Evolutionary conservation across 2,113 vertebrate genomes (phyloP), one percentile per base, ranked within the genome.

Genomic region (Tretioscincus oriximinensis): DNA sequence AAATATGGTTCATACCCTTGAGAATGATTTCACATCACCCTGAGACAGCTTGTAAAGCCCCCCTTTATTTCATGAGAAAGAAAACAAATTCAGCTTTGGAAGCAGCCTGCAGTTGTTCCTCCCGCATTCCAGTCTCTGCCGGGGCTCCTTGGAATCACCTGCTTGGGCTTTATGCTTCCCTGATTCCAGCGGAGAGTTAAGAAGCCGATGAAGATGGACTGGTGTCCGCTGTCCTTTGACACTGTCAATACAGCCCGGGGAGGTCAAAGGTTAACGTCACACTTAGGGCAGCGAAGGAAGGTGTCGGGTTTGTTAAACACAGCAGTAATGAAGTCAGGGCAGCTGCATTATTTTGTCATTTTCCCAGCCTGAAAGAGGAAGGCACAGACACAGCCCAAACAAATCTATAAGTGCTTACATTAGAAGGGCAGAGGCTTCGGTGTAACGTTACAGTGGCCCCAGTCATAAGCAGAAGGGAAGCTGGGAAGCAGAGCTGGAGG

Each of bases 361-460:
- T 77, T 78, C 69, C 54, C 73, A 77, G 82, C 68, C 71, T 70
- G 68, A 66, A 73, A 60, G 58, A 75, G 35, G 68, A 80, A 82
- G 80, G 84, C 80, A 79, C 88, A 72, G 29, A 1, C 63, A 79
- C 86, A 93, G 94, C 91, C 93, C 91, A 88, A 93, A 88, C 90
- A 92, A 89, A 95, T 96, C 96, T 80, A 95, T 96, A 93, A 9
- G 2, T 51, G 68, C 88, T 90, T 82, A 92, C 95, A 95, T 96
- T 96, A 96, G 92, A 78, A 81, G 87, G 84, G 81, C 87, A 51
- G 49, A 1, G 1, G 67, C 16, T 7, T 16, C n/a, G 1, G 90
- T 69, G 72, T 95, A 90, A 76, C 82, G 92, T 96, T 95, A 94
- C 94, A 76, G 41, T 5, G 69, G 74, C 77, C 73, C 81, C 2